These are phyloP conservation scores for Polyploca ridens DNA, from an alignment of 2,888 invertebrate species.

Conservation along the genomic window DNA sequence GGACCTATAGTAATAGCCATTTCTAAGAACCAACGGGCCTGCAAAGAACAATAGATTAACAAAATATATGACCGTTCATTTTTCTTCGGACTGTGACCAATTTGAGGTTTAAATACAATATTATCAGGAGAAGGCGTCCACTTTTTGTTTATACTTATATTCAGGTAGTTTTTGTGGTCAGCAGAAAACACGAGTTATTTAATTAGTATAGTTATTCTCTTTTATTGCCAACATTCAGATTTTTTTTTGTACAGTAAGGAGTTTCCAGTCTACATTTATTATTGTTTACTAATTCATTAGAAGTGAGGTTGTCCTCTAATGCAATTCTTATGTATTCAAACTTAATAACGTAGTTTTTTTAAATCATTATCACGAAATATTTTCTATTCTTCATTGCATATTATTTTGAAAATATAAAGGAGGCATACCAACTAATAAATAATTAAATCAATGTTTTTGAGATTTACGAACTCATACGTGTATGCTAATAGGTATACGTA, in stretches of 20 bases:
- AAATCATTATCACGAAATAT: too few relatives aligned
- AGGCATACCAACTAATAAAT: too few relatives aligned
- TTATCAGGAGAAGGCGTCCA: conserved; percentile 49
- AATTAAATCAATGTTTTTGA: too few relatives aligned
- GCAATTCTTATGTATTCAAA: not conserved
- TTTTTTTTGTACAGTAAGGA: conserved; percentile 14
- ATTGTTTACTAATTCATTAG: not conserved
- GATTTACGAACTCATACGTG: too few relatives aligned
- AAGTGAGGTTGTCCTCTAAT: not conserved
- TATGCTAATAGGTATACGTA: too few relatives aligned
- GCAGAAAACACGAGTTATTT: conserved; percentile 26
- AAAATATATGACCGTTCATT: conserved; percentile 72
- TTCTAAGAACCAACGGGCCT: conserved; percentile 72
- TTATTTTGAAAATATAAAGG: too few relatives aligned
- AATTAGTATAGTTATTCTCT: conserved; percentile 16
- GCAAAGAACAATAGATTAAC: conserved; percentile 64
- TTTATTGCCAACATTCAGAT: not conserved
- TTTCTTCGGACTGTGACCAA: conserved; percentile 69
- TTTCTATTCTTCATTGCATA: too few relatives aligned
- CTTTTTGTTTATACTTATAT: conserved; percentile 50
- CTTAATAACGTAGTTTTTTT: too few relatives aligned
- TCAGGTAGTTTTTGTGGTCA: conserved; percentile 62
- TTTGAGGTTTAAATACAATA: conserved; percentile 76
- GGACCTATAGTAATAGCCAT: conserved; percentile 67
- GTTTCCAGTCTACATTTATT: not conserved